A percentile compares a stretch with the other conserved stretches of the same genome.
Evolutionary conservation across 2,888 invertebrate genomes (phyloP).

Genomic region (Seladonia tumulorum): DNA sequence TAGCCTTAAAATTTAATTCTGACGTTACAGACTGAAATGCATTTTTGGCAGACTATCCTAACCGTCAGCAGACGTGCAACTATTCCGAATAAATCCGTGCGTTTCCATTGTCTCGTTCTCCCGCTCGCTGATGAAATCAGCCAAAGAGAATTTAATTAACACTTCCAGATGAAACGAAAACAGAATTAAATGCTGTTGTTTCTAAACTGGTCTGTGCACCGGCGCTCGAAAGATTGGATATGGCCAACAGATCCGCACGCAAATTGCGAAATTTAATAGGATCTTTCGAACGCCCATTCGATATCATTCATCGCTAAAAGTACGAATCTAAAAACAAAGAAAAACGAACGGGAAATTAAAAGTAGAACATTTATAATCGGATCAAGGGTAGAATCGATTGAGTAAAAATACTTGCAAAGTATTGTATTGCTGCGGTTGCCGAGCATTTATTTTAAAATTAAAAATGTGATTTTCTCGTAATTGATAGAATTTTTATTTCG

Average conservation of each 20-base stretch:
- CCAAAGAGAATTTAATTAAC: constrained; percentile 26
- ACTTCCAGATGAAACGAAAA: constrained; percentile 23
- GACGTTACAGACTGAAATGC: too few relatives aligned
- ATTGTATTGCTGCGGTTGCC: too few relatives aligned
- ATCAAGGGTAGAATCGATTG: too few relatives aligned
- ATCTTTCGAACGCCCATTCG: not conserved
- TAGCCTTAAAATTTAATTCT: too few relatives aligned
- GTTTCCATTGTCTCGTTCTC: not conserved
- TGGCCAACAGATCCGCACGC: not conserved
- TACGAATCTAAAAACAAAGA: not conserved
- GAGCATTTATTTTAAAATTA: too few relatives aligned
- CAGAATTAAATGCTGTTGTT: constrained; percentile 25
- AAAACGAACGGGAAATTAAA: not conserved
- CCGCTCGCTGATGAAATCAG: not conserved
- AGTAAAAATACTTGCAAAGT: too few relatives aligned
- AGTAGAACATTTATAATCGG: too few relatives aligned
- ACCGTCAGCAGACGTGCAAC: not conserved
- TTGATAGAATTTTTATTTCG: too few relatives aligned
- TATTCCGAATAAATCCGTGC: not conserved
- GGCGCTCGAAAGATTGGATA: not conserved
- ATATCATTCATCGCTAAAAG: not conserved
- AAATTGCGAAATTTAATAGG: not conserved
- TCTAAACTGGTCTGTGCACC: not conserved
- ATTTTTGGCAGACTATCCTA: not conserved
- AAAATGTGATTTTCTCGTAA: too few relatives aligned